Conservation (phyloP, 2,888 invertebrate genomes). For the Eupeodes luniger region DNA sequence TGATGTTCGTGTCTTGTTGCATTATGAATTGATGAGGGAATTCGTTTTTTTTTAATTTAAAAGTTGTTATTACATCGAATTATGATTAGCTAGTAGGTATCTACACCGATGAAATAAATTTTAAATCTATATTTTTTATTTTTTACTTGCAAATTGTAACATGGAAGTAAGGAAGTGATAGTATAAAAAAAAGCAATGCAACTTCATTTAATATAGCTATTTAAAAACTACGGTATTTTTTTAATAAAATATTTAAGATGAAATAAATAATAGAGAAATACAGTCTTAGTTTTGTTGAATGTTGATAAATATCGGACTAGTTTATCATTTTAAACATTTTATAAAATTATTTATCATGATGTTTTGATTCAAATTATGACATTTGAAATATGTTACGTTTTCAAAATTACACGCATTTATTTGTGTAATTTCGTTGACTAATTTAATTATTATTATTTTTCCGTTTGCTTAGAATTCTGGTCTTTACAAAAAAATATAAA, state of each 20-base stretch:
- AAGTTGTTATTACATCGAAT: constrained; percentile 18
- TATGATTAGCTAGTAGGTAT: not conserved
- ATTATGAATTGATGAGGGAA: constrained; percentile 24
- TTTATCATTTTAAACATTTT: too few relatives aligned
- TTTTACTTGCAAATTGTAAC: not conserved
- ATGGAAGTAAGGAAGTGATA: not conserved
- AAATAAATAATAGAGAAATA: not conserved
- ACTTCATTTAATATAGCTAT: not conserved
- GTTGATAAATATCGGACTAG: too few relatives aligned
- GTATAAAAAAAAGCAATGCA: not conserved
- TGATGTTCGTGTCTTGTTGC: constrained; percentile 42
- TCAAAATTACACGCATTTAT: too few relatives aligned
- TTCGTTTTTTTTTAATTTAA: not conserved
- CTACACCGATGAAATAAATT: constrained; percentile 19
- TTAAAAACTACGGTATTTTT: not conserved
- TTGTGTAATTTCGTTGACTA: too few relatives aligned
- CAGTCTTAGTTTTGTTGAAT: not conserved
- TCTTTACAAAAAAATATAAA: too few relatives aligned
- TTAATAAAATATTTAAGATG: not conserved
- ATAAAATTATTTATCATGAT: too few relatives aligned
- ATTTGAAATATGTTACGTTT: too few relatives aligned
- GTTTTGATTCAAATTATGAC: too few relatives aligned
- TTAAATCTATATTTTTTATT: not conserved
- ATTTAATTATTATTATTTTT: too few relatives aligned
- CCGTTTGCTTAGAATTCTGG: too few relatives aligned